phyloP scores from a whole-genome alignment of 92 coral and sea anemone species.

The Muricea muricata region DNA sequence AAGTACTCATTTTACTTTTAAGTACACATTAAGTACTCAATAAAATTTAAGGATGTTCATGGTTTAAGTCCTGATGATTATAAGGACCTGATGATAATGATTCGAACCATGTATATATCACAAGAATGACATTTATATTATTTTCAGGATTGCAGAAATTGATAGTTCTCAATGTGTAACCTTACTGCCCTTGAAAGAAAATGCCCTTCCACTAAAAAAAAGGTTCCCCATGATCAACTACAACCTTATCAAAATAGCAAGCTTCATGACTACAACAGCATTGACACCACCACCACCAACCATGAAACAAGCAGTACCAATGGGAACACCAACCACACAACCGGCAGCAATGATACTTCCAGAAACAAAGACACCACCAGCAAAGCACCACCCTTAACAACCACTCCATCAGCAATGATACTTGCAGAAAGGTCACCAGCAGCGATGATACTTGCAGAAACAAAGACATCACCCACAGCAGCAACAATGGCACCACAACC shows the following conservation, averaged over 20 bases:
- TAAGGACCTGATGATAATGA: too few relatives aligned
- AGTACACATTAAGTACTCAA: too few relatives aligned
- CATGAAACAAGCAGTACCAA: too few relatives aligned
- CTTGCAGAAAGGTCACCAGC: neutral
- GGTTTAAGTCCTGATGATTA: too few relatives aligned
- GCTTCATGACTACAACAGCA: neutral
- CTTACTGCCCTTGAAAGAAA: neutral
- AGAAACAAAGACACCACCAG: too few relatives aligned
- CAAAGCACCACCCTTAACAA: too few relatives aligned
- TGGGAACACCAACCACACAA: neutral
- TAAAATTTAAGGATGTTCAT: too few relatives aligned
- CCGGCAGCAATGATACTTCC: neutral
- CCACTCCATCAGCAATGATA: neutral
- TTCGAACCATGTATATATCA: too few relatives aligned
- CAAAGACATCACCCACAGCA: neutral
- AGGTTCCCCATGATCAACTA: slow-evolving; percentile 1
- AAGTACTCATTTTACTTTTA: too few relatives aligned
- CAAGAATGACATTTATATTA: neutral
- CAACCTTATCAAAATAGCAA: neutral
- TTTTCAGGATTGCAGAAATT: neutral
- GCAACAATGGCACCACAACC: neutral
- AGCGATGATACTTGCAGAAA: neutral
- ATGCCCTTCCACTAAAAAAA: neutral
- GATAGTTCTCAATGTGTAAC: neutral
- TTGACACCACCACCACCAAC: neutral